Conservation (phyloP, 2,113 vertebrate genomes). For the Sminthopsis crassicaudata region DNA sequence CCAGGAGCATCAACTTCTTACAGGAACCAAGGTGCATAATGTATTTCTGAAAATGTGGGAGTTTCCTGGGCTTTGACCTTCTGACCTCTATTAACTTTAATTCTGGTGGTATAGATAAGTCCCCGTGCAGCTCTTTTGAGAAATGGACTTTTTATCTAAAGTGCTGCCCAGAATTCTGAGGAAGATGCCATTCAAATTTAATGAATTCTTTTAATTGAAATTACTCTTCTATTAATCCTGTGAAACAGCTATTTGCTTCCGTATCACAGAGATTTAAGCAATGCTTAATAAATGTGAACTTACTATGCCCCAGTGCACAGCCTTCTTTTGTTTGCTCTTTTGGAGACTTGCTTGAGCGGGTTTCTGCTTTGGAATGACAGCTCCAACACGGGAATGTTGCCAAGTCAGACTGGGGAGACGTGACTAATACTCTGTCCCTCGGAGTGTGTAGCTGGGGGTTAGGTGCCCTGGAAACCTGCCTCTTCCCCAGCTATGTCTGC, state of each 20-base stretch:
- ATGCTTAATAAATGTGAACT: slow-evolving; percentile 51
- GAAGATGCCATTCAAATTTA: slow-evolving; percentile 48
- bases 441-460: not conserved
- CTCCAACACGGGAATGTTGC: not conserved
- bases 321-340: slow-evolving; percentile 30
- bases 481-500: not conserved
- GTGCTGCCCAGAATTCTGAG: not conserved
- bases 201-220: slow-evolving; percentile 52
- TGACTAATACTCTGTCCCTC: not conserved
- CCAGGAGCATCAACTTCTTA: not conserved
- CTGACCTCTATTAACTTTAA: slow-evolving; percentile 27
- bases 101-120: slow-evolving; percentile 22
- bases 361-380: slow-evolving; percentile 32
- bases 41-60: not conserved
- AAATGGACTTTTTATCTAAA: slow-evolving; percentile 1
- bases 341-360: not conserved
- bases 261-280: slow-evolving; percentile 38
- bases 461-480: not conserved
- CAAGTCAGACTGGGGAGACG: slow-evolving; percentile 1
- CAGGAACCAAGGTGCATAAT: not conserved
- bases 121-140: not conserved
- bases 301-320: not conserved
- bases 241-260: slow-evolving; percentile 49
- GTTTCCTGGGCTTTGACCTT: not conserved
- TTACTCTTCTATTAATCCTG: slow-evolving; percentile 58